Conservation (phyloP, 1,140 invertebrate species). For the Drosophila sucinea region DNA sequence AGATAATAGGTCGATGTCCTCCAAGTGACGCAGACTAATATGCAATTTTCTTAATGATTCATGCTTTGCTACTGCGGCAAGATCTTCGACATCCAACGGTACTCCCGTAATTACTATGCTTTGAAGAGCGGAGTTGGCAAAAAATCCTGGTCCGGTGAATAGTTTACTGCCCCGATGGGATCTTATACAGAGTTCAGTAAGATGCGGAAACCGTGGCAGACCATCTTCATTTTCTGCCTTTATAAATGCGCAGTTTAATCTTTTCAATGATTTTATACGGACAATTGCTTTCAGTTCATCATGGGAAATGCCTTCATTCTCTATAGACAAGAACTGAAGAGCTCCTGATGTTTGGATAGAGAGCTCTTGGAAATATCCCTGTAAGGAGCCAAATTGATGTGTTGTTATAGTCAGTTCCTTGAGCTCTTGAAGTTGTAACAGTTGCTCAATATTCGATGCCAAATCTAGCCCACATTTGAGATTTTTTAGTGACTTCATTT, state of each 20-base stretch:
- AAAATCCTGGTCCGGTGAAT: neutral
- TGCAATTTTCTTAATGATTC: neutral
- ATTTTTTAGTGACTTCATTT: neutral
- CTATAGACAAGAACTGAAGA: neutral
- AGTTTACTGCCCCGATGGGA: neutral
- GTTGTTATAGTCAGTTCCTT: neutral
- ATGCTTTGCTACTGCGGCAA: neutral
- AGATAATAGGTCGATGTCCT: neutral
- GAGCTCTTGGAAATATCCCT: neutral
- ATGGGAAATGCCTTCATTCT: neutral
- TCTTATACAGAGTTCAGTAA: neutral
- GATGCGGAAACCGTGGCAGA: neutral
- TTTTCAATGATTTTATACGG: neutral
- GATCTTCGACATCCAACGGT: neutral
- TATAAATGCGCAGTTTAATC: neutral
- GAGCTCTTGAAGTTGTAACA: neutral
- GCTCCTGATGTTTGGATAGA: neutral
- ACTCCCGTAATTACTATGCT: neutral
- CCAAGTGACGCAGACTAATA: neutral
- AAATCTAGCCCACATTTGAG: neutral
- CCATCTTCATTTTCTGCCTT: neutral
- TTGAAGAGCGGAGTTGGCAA: neutral
- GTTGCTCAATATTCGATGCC: neutral
- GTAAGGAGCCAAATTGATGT: neutral
- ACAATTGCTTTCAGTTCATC: neutral